phyloP scores from a whole-genome alignment of 2,797 vertebrate species.

The Hydrocynus forskahlii region DNA sequence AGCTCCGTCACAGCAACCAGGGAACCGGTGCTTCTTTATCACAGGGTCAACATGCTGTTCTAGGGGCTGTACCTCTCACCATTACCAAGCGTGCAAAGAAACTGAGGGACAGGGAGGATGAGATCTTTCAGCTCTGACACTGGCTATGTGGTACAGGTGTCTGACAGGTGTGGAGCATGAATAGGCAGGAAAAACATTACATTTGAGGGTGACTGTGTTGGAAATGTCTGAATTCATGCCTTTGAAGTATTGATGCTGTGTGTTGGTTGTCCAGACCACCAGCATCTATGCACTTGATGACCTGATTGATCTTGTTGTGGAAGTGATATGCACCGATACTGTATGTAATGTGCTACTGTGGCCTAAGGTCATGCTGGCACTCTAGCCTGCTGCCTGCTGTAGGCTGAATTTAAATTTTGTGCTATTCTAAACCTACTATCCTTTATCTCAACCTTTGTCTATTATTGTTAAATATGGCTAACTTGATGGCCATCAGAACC shows the following conservation, averaged over 20 bases:
- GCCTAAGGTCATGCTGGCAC: conserved; percentile 6
- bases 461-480: background rate
- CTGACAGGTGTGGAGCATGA: conserved; percentile 14
- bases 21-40: background rate
- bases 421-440: background rate
- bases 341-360: conserved; percentile 2
- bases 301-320: background rate
- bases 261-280: background rate
- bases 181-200: background rate
- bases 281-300: background rate
- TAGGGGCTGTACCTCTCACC: conserved; percentile 80
- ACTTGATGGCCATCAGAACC: background rate
- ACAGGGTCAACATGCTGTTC: conserved; percentile 68
- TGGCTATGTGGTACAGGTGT: conserved; percentile 1
- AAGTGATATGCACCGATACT: conserved; percentile 10
- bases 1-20: conserved; percentile 17
- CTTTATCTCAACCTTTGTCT: background rate
- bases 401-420: background rate
- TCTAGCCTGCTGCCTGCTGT: background rate
- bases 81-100: conserved; percentile 77
- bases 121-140: conserved; percentile 90
- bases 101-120: conserved; percentile 85
- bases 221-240: background rate
- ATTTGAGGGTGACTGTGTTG: background rate
- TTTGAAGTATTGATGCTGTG: conserved; percentile 16